Conservation (phyloP, 2,113 vertebrate species). For the Willisornis vidua region DNA sequence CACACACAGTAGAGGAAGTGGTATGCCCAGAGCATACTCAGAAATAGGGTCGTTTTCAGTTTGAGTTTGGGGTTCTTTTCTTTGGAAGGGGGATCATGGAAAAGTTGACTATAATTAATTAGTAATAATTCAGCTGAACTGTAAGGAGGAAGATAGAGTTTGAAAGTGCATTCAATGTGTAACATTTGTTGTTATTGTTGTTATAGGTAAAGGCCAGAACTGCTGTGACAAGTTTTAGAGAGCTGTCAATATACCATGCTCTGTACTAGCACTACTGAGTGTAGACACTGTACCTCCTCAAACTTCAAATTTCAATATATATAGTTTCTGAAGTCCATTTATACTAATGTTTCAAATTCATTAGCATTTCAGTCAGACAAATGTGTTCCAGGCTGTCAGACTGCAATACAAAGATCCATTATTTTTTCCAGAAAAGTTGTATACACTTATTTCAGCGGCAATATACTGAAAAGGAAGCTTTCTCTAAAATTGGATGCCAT, state of each 20-base stretch:
- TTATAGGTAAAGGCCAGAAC: not conserved
- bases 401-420: not conserved
- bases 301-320: not conserved
- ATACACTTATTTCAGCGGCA: not conserved
- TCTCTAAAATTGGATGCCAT: not conserved
- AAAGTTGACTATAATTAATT: not conserved
- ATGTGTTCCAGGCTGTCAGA: not conserved
- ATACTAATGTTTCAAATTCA: not conserved
- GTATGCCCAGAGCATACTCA: not conserved
- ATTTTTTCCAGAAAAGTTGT: not conserved
- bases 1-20: not conserved
- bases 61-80: not conserved
- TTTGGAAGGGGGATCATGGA: fast-evolving
- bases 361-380: not conserved
- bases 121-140: not conserved
- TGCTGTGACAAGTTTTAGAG: not conserved
- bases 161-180: not conserved
- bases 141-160: not conserved
- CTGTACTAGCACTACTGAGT: not conserved
- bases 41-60: not conserved
- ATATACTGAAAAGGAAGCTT: not conserved
- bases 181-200: not conserved
- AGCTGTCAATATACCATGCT: not conserved
- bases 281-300: not conserved
- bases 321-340: not conserved